Percentiles rank a stretch among this genome's conserved stretches.
phyloP scores from a whole-genome alignment of 2,113 vertebrate genomes.

The Bubo scandiacus region DNA sequence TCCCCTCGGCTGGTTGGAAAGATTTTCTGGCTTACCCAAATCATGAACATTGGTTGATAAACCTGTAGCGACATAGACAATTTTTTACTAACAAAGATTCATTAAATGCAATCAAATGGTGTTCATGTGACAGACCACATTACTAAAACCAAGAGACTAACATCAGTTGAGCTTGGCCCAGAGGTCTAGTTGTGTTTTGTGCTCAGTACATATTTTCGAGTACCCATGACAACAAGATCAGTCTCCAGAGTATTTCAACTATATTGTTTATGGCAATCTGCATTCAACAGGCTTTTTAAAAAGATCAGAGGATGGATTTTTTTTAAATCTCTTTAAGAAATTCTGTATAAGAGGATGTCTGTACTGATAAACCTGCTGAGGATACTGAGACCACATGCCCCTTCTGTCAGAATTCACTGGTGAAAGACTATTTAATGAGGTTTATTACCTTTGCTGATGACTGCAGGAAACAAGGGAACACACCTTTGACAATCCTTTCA shows the following conservation, averaged over 20 bases:
- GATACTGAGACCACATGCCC: not conserved
- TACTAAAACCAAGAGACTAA: not conserved
- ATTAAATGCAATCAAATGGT: not conserved
- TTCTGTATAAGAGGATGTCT: not conserved
- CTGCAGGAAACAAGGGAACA: not conserved
- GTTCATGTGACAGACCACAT: not conserved
- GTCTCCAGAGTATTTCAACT: not conserved
- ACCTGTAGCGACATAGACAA: constrained; percentile 65
- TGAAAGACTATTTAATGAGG: not conserved
- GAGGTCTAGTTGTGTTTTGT: not conserved
- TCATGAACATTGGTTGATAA: constrained; percentile 51
- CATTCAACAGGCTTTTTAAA: not conserved
- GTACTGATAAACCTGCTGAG: not conserved
- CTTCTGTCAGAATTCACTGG: not conserved
- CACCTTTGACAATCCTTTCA: not conserved
- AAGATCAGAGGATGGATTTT: not conserved
- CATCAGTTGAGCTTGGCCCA: not conserved
- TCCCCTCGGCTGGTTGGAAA: constrained; percentile 68
- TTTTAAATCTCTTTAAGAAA: not conserved
- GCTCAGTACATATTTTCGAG: not conserved
- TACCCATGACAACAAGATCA: not conserved
- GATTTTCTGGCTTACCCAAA: constrained; percentile 66
- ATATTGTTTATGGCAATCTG: not conserved
- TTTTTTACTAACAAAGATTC: constrained; percentile 19
- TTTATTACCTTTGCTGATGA: not conserved